These are phyloP conservation scores for Oceanodroma leucorhoa DNA, from an alignment of 2,797 vertebrate genomes.

Conservation along the genomic window DNA sequence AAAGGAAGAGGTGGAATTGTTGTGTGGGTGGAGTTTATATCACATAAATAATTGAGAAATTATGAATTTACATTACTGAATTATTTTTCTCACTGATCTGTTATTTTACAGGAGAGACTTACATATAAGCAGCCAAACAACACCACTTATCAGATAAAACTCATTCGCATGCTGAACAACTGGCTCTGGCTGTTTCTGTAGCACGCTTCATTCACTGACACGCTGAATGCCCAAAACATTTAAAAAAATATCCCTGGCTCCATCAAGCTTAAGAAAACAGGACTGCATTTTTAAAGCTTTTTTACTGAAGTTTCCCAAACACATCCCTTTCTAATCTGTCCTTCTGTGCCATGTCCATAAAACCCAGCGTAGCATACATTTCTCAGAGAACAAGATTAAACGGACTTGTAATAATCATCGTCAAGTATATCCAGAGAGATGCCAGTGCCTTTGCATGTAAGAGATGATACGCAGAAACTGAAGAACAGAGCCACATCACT, in stretches of 20 bases:
- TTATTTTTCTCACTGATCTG: neutral
- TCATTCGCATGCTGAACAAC: neutral
- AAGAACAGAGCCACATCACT: neutral
- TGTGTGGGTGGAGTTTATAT: neutral
- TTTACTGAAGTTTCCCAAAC: neutral
- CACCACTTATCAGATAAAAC: neutral
- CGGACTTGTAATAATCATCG: neutral
- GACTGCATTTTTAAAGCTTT: neutral
- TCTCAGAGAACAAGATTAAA: neutral
- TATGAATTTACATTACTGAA: neutral
- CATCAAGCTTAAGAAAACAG: neutral
- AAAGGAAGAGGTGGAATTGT: neutral
- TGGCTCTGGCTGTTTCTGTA: neutral
- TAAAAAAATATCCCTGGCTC: neutral
- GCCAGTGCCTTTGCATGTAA: neutral
- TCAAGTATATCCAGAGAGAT: neutral
- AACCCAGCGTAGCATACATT: neutral
- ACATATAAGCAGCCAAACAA: neutral
- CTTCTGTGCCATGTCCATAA: neutral
- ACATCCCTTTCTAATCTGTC: neutral
- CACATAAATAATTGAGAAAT: neutral
- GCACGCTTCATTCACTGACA: neutral
- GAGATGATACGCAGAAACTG: neutral
- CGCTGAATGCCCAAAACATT: neutral
- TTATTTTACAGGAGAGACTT: neutral